These are phyloP conservation scores for Nasonovia ribisnigri DNA, from an alignment of 2,888 invertebrate genomes.

Conservation along the genomic window DNA sequence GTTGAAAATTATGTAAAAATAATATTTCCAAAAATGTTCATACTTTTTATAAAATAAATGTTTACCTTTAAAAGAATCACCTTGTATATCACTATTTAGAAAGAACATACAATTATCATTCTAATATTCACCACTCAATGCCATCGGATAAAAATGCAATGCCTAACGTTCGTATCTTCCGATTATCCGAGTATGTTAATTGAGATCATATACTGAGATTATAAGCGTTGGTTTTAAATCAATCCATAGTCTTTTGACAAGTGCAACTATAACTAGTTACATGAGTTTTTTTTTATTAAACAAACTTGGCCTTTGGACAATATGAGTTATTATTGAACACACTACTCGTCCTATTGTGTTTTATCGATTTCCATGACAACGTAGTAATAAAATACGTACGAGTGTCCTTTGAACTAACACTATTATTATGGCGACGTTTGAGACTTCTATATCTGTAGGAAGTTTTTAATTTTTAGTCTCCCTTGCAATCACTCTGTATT, in stretches of 20 bases:
- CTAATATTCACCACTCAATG: neutral
- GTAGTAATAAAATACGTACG: neutral
- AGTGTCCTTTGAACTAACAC: neutral
- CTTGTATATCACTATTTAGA: neutral
- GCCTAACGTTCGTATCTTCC: neutral
- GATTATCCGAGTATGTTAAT: neutral
- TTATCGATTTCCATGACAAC: slow-evolving; percentile 16
- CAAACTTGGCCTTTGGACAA: no score
- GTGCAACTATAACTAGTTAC: neutral
- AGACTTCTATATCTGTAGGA: neutral
- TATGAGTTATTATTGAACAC: neutral
- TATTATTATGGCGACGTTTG: neutral
- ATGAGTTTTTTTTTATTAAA: neutral
- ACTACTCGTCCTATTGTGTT: neutral
- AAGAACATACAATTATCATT: neutral
- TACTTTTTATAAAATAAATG: neutral
- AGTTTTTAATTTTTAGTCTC: neutral
- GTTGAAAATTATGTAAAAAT: neutral
- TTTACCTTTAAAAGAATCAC: neutral
- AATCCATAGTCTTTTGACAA: neutral
- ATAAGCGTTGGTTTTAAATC: neutral
- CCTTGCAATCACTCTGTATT: neutral
- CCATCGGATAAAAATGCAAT: neutral
- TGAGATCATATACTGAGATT: neutral
- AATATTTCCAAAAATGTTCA: neutral